Evolutionary conservation across 2,113 vertebrate genomes (phyloP).

Genomic region (Marmota monax): DNA sequence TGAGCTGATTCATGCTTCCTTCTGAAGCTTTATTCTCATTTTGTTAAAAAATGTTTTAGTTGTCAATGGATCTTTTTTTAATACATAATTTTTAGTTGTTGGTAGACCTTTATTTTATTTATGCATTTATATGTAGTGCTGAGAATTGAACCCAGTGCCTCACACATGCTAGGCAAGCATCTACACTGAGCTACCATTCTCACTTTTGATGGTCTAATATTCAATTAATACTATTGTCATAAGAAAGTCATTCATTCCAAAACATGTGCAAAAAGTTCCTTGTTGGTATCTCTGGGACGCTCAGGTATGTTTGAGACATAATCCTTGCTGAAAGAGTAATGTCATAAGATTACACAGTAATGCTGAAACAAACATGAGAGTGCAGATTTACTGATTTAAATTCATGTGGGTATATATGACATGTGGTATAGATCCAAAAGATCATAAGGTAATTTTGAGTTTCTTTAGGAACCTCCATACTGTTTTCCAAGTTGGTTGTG

Average conservation of each 20-base stretch:
- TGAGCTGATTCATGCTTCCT: constrained; percentile 43
- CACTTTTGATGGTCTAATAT: constrained; percentile 33
- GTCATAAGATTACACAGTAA: neutral
- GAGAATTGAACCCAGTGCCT: too few relatives aligned
- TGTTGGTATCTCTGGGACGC: neutral
- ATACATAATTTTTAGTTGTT: too few relatives aligned
- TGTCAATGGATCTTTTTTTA: too few relatives aligned
- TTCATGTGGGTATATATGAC: neutral
- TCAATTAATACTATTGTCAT: neutral
- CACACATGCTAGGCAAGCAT: too few relatives aligned
- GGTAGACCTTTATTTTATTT: too few relatives aligned
- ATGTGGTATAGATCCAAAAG: neutral
- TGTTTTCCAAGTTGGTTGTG: neutral
- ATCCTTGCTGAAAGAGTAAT: neutral
- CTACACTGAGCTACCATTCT: neutral
- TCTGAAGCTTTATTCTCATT: constrained; percentile 12
- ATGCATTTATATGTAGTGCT: too few relatives aligned
- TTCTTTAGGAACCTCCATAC: neutral
- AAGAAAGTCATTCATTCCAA: neutral
- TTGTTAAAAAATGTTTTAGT: too few relatives aligned
- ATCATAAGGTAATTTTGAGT: neutral
- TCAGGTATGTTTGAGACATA: neutral
- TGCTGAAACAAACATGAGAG: neutral
- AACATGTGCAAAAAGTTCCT: neutral
- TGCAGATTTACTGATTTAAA: neutral